These are phyloP conservation scores for Bombus superbus DNA, from an alignment of 1,140 invertebrate genomes.

Conservation along the genomic window DNA sequence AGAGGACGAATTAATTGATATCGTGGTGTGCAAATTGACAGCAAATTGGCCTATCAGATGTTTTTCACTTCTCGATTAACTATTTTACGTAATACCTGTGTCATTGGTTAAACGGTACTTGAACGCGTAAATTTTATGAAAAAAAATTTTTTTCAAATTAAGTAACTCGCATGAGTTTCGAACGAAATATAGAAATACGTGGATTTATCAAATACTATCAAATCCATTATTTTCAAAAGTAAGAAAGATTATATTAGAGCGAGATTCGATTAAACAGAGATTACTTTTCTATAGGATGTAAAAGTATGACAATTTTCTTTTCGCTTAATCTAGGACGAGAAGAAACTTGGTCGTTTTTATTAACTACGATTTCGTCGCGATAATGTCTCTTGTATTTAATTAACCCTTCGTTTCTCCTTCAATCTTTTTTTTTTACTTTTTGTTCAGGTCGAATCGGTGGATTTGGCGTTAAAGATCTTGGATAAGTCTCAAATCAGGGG, in stretches of 20 bases:
- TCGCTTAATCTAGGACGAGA: background rate
- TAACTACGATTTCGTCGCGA: background rate
- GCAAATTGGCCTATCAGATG: background rate
- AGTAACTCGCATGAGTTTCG: no score
- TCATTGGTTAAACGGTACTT: background rate
- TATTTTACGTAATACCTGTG: background rate
- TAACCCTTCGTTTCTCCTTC: background rate
- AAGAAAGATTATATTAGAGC: background rate
- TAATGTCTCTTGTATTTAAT: background rate
- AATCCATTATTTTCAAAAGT: no score
- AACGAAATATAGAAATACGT: no score
- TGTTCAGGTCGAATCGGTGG: conserved; percentile 94
- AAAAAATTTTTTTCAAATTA: background rate
- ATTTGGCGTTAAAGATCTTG: conserved; percentile 95
- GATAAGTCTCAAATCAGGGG: conserved; percentile 94
- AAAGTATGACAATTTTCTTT: background rate
- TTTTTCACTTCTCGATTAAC: background rate
- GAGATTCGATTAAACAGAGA: background rate
- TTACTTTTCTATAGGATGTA: background rate
- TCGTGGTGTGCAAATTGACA: background rate
- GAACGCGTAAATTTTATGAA: background rate
- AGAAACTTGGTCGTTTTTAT: background rate
- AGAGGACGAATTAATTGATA: conserved; percentile 40
- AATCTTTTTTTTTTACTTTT: conserved; percentile 42
- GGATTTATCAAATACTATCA: no score